Base-by-base conservation (phyloP, 2,113 vertebrate genomes). In the Ochotona curzoniae region DNA sequence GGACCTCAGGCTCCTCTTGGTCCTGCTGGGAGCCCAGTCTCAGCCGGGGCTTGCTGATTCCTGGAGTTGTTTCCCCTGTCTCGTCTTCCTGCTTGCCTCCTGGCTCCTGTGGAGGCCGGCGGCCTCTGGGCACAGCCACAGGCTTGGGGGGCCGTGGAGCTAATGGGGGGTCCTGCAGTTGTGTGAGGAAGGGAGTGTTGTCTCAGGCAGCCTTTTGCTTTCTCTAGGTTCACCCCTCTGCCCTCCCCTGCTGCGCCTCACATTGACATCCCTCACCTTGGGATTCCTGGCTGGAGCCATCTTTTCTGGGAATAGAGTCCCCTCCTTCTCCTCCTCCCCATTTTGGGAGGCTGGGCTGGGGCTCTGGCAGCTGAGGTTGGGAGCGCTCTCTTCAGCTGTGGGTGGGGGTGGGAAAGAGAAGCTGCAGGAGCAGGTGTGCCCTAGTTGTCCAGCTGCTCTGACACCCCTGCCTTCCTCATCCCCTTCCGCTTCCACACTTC, bases 321-420 rank as follows among this genome's bases (percentile, higher is more conserved):
- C 93, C 11, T 96, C 96, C 0, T 94, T 94, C 0, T 97, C 95
- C 5, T 88, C 92, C 47, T 96, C 96, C 35, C 85, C 94, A 2
- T 96, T 93, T 73, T 81, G 93, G 89, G 95, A 95, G 74, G 92
- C 83, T 84, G 96, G 94, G 69, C 95, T 95, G 30, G 91, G 95
- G 69, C 85, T 96, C 85, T 92, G 91, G 80, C 92, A 93, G 76
- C 84, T 84, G 69, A 95, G 94, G 93, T 66, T 94, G 90, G 78
- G 95, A 87, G 82, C 92, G 20, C 96, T 96, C 73, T 97, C 97
- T 82, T 98, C 97, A 79, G 97, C 97, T 98, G 87, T 57, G 20
- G 14, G 23, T 15, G 87, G 63, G 20, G 14, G 23, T 15, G 21
- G 67, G 67, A 78, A 89, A 81, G 49, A 93, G 88, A 85, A 79